phyloP scores from a whole-genome alignment of 2,888 invertebrate genomes.

The Polyploca ridens region DNA sequence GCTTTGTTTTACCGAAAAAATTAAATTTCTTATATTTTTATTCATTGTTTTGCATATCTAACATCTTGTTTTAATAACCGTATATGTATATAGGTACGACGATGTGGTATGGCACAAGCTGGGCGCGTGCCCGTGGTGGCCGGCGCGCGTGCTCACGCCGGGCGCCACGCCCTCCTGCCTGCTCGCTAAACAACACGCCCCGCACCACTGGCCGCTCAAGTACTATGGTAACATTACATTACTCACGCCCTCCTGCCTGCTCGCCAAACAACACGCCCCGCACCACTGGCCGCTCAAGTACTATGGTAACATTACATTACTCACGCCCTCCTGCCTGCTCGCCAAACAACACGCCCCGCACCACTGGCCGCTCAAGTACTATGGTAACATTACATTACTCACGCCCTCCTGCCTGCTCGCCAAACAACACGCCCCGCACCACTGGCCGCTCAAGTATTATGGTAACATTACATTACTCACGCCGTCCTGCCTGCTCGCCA shows the following conservation, averaged over 20 bases:
- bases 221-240: slow-evolving; percentile 63
- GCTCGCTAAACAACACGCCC: slow-evolving; percentile 51
- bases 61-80: no score
- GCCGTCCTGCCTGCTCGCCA: slow-evolving; percentile 64
- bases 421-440: slow-evolving; percentile 50
- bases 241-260: slow-evolving; percentile 65
- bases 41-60: no score
- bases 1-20: not conserved
- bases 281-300: slow-evolving; percentile 73
- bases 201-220: slow-evolving; percentile 69
- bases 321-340: slow-evolving; percentile 65
- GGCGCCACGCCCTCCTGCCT: slow-evolving; percentile 68
- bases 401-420: slow-evolving; percentile 65
- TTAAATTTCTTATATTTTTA: no score
- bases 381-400: no score
- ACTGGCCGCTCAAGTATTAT: slow-evolving; percentile 75
- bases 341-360: slow-evolving; percentile 50
- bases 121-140: slow-evolving; percentile 74
- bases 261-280: slow-evolving; percentile 52
- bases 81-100: no score
- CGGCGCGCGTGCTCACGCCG: slow-evolving; percentile 70
- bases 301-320: no score
- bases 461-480: no score
- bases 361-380: slow-evolving; percentile 74
- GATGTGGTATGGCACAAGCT: slow-evolving; percentile 80